Conservation (phyloP, 2,113 vertebrate species). For the Eonycteris spelaea region DNA sequence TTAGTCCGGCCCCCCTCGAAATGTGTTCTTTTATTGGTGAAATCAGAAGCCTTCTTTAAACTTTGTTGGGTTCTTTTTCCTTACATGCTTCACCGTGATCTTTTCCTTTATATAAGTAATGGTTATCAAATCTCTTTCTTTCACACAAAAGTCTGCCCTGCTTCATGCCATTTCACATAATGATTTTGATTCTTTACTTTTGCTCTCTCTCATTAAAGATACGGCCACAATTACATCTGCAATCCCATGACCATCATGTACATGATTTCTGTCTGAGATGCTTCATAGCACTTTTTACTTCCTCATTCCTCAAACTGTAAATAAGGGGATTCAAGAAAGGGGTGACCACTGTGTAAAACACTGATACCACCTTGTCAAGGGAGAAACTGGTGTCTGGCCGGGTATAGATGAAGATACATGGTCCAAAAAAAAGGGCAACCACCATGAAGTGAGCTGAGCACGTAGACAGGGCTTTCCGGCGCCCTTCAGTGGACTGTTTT, state of each 20-base stretch:
- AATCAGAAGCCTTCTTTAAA: background rate
- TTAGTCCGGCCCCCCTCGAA: background rate
- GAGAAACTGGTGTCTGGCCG: slow-evolving; percentile 68
- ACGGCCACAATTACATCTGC: background rate
- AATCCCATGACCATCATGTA: background rate
- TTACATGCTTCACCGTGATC: background rate
- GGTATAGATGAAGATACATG: slow-evolving; percentile 74
- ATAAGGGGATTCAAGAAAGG: slow-evolving; percentile 79
- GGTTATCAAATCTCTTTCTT: background rate
- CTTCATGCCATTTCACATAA: background rate
- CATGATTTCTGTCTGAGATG: slow-evolving; percentile 56
- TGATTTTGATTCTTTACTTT: background rate
- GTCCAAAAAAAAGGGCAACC: slow-evolving; percentile 75
- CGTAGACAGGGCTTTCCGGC: slow-evolving; percentile 77
- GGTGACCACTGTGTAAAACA: slow-evolving; percentile 77
- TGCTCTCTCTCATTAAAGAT: background rate
- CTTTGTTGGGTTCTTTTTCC: background rate
- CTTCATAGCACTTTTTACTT: slow-evolving; percentile 74
- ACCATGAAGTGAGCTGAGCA: slow-evolving; percentile 77
- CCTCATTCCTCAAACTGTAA: slow-evolving; percentile 77
- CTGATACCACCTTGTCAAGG: slow-evolving; percentile 72
- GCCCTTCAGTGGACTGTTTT: slow-evolving; percentile 66
- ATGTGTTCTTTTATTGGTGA: background rate
- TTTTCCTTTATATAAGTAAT: background rate
- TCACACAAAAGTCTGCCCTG: background rate